A percentile compares a stretch with the other conserved stretches of the same genome.
These are phyloP conservation scores for Ursus arctos DNA, from an alignment of 2,113 vertebrate species.

Conservation along the genomic window DNA sequence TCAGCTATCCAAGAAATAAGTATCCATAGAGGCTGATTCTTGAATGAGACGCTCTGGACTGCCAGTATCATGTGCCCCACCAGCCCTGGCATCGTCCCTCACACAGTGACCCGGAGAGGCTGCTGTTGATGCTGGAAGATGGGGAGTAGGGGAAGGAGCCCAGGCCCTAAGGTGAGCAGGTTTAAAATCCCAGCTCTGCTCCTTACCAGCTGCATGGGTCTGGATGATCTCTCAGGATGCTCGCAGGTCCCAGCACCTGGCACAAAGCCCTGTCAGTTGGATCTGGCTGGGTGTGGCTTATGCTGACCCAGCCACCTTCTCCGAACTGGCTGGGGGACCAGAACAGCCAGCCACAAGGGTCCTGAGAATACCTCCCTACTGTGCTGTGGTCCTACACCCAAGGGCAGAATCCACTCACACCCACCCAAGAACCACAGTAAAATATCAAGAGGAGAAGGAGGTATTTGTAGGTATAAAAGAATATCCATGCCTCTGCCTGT, in stretches of 20 bases:
- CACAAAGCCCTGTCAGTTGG: rapidly evolving
- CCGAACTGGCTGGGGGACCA: background rate
- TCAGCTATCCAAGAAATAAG: background rate
- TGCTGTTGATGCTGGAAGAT: background rate
- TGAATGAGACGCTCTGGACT: background rate
- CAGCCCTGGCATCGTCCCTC: background rate
- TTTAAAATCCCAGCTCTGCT: background rate
- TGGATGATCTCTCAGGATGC: background rate
- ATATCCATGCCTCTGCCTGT: background rate
- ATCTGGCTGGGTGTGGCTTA: background rate
- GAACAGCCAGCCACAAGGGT: background rate
- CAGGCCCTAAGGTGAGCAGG: no score
- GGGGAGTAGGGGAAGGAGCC: background rate
- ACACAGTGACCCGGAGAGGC: background rate
- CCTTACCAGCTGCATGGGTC: background rate
- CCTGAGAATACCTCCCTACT: background rate
- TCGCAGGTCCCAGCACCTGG: rapidly evolving
- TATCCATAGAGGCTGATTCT: background rate
- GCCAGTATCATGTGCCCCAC: rapidly evolving
- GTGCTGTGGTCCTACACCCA: no score
- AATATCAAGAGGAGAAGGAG: background rate
- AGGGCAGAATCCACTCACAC: background rate
- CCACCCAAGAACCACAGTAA: rapidly evolving
- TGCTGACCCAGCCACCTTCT: background rate
- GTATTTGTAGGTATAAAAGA: background rate